phyloP scores from a whole-genome alignment of 2,113 vertebrate genomes.

The Sardina pilchardus region DNA sequence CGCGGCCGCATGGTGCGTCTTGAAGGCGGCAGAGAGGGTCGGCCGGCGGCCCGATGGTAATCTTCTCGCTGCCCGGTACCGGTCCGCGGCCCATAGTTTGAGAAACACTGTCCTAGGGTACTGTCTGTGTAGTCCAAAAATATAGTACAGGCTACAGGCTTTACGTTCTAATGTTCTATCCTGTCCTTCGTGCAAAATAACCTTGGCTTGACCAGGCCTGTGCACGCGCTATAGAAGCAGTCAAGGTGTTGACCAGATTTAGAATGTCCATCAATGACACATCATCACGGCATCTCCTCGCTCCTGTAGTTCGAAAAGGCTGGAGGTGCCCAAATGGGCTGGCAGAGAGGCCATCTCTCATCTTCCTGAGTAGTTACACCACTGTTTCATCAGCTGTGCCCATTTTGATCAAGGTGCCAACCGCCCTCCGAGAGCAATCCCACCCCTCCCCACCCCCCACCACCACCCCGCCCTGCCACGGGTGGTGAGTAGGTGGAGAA shows the following conservation, averaged over 20 bases:
- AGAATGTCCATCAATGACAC: not conserved
- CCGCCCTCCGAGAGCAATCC: not conserved
- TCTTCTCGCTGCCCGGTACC: no score
- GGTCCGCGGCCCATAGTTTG: no score
- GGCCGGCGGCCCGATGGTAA: no score
- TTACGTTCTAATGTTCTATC: not conserved
- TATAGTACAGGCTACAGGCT: no score
- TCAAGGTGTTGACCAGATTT: not conserved
- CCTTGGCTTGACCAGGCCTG: not conserved
- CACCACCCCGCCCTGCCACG: not conserved
- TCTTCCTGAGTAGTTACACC: not conserved
- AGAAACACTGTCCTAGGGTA: no score
- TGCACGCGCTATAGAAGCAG: not conserved
- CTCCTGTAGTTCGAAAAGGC: not conserved
- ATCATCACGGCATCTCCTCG: not conserved
- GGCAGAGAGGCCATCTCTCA: not conserved
- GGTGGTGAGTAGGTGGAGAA: not conserved
- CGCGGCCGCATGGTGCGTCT: no score
- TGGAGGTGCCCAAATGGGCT: not conserved
- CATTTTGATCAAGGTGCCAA: slow-evolving; percentile 6
- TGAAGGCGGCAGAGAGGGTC: no score
- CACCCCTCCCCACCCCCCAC: not conserved
- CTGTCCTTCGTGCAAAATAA: not conserved
- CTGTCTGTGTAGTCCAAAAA: no score
- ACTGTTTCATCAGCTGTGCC: not conserved